Conservation (phyloP, 2,888 invertebrate species). For the Parnassius smintheus region DNA sequence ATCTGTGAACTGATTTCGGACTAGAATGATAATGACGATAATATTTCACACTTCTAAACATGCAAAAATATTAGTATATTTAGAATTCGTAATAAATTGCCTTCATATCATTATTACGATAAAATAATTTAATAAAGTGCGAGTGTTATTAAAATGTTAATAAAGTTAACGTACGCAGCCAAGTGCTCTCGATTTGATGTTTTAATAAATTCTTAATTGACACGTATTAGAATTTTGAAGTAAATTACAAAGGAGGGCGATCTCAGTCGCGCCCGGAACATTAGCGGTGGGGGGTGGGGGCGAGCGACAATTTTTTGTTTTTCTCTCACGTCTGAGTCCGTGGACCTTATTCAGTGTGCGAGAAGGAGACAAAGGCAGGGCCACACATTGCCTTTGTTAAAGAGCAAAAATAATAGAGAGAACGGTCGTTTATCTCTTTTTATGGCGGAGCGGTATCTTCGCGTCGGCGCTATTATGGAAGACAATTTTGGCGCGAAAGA, state of each 20-base stretch:
- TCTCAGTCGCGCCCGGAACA: constrained; percentile 65
- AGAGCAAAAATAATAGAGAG: constrained; percentile 81
- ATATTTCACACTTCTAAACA: too few relatives aligned
- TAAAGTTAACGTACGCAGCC: constrained; percentile 58
- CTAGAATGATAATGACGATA: too few relatives aligned
- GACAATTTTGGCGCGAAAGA: constrained; percentile 81
- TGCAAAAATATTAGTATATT: too few relatives aligned
- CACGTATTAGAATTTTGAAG: constrained; percentile 74
- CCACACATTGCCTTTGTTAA: constrained; percentile 79
- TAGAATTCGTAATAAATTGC: not conserved
- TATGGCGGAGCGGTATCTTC: constrained; percentile 78
- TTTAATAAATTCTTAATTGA: constrained; percentile 79
- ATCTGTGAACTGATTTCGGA: too few relatives aligned
- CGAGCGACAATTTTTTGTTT: constrained; percentile 75
- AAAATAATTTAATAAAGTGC: constrained; percentile 28
- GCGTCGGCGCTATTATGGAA: constrained; percentile 76
- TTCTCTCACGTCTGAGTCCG: constrained; percentile 63
- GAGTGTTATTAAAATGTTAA: constrained; percentile 66
- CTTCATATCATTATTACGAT: not conserved
- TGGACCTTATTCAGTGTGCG: constrained; percentile 36
- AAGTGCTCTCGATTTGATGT: constrained; percentile 56
- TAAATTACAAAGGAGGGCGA: constrained; percentile 74
- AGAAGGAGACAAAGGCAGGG: constrained; percentile 72
- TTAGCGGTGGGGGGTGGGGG: constrained; percentile 68
- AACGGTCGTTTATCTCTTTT: constrained; percentile 81